Conservation (phyloP, 2,113 vertebrate genomes). For the Podarcis muralis region DNA sequence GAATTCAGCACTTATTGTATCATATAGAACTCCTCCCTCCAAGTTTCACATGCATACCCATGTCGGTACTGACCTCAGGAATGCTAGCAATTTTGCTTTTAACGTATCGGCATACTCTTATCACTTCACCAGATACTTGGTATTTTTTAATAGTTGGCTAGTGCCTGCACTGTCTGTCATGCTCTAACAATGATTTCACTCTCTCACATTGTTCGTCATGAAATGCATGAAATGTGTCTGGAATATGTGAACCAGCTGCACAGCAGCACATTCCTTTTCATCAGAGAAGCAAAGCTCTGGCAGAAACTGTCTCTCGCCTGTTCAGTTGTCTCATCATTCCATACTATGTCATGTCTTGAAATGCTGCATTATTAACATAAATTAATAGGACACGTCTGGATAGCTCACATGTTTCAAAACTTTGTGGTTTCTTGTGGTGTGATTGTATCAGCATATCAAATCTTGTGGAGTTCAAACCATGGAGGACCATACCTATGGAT, state of each 20-base stretch:
- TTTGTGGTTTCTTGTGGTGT: not conserved
- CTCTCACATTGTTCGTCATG: not conserved
- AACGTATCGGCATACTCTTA: not conserved
- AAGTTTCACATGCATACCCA: conserved; percentile 11
- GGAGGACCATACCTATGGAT: not conserved
- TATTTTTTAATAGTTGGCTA: conserved; percentile 20
- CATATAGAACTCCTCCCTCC: conserved; percentile 11
- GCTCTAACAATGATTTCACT: conserved; percentile 44
- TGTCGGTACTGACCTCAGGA: conserved; percentile 61
- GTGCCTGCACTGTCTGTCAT: conserved; percentile 37
- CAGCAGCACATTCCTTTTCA: conserved; percentile 7
- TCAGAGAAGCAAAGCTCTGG: not conserved
- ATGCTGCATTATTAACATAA: not conserved
- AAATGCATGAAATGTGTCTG: conserved; percentile 49
- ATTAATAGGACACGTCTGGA: not conserved
- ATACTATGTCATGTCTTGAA: not conserved
- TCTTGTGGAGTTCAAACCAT: not conserved
- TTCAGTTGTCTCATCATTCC: not conserved
- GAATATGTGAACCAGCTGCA: conserved; percentile 6
- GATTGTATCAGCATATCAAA: not conserved
- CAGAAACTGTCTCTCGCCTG: not conserved
- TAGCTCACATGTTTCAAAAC: not conserved
- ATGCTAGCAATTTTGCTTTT: conserved; percentile 34
- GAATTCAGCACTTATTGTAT: not conserved
- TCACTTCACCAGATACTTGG: conserved; percentile 17